Evolutionary conservation across 2,113 vertebrate species (phyloP).

Genomic region (Myodes glareolus): DNA sequence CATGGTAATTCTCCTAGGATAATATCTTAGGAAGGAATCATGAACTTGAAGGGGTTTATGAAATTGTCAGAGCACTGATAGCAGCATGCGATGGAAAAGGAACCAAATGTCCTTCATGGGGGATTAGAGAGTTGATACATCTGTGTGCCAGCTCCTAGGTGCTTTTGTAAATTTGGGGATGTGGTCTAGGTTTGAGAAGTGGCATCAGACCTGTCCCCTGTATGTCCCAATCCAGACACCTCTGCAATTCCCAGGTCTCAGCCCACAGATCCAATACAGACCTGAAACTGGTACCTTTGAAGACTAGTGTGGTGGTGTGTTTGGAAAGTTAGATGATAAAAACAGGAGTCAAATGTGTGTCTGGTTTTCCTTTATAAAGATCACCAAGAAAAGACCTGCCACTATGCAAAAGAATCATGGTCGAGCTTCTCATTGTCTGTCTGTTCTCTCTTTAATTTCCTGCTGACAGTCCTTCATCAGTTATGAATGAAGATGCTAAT

Average conservation of each 20-base stretch:
- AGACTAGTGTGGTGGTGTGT: neutral
- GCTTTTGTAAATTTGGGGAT: neutral
- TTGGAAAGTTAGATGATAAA: neutral
- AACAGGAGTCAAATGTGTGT: neutral
- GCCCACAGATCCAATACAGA: neutral
- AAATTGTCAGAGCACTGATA: neutral
- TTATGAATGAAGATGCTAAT: neutral
- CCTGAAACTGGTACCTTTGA: neutral
- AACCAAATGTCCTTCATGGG: neutral
- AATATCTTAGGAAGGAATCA: neutral
- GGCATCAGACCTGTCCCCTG: neutral
- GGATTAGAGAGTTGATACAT: neutral
- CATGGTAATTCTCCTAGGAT: neutral
- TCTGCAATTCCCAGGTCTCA: neutral
- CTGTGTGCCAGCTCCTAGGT: neutral
- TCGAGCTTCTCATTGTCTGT: neutral
- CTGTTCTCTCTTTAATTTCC: neutral
- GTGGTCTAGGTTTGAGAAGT: neutral
- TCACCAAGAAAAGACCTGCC: neutral
- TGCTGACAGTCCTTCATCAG: neutral
- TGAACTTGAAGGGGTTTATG: neutral
- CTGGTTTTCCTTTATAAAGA: neutral
- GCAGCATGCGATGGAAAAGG: neutral
- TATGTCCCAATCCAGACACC: neutral
- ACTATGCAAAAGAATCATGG: neutral